These are phyloP conservation scores for Dryocosmus kuriphilus DNA, from an alignment of 2,888 invertebrate species.

Conservation along the genomic window DNA sequence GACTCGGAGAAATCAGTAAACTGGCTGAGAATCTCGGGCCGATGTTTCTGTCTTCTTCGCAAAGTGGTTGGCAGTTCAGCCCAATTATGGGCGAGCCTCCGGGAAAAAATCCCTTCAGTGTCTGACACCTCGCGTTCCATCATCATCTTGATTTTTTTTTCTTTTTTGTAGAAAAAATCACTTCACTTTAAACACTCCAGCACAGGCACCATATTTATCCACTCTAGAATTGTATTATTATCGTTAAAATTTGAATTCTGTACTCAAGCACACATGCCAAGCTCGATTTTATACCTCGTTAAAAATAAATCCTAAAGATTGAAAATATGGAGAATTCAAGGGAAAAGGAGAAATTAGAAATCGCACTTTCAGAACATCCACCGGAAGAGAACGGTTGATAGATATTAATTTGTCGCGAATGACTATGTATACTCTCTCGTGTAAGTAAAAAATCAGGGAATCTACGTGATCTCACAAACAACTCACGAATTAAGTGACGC, in stretches of 20 bases:
- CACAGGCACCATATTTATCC: constrained; percentile 9
- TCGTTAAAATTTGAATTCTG: not conserved
- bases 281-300: not conserved
- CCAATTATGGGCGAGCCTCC: constrained; percentile 73
- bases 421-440: constrained; percentile 52
- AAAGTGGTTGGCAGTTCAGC: constrained; percentile 76
- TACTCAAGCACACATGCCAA: not conserved
- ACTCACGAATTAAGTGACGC: constrained; percentile 19
- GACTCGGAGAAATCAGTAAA: constrained; percentile 73
- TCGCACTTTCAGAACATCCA: constrained; percentile 39
- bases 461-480: constrained; percentile 3
- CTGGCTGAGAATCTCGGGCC: constrained; percentile 74
- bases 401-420: constrained; percentile 57
- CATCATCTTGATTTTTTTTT: constrained; percentile 56
- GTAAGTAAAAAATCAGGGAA: constrained; percentile 26
- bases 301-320: not conserved
- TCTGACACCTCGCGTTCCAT: constrained; percentile 75
- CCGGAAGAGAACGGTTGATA: constrained; percentile 45
- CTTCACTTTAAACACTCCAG: constrained; percentile 14
- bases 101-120: constrained; percentile 72
- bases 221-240: not conserved
- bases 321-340: constrained; percentile 13
- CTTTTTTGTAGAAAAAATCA: constrained; percentile 1
- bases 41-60: constrained; percentile 72
- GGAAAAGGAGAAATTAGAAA: constrained; percentile 37